phyloP scores from a whole-genome alignment of 1,140 invertebrate species.

The Nebria ingens region DNA sequence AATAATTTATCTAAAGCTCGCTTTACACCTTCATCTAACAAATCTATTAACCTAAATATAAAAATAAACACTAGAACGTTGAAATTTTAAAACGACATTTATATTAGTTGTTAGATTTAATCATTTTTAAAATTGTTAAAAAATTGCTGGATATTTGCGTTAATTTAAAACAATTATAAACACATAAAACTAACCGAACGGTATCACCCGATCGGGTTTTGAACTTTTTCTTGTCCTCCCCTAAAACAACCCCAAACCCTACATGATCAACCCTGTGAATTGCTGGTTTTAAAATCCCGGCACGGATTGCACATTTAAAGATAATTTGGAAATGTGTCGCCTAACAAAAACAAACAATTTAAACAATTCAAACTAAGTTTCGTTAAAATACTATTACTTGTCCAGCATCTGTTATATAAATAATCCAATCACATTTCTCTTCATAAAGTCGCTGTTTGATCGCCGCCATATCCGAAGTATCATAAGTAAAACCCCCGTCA shows the following conservation, averaged over 20 bases:
- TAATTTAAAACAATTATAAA: background rate
- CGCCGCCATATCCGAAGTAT: conserved; percentile 95
- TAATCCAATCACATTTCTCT: conserved; percentile 81
- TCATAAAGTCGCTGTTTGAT: conserved; percentile 80
- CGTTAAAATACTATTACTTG: conserved; percentile 47
- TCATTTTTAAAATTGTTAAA: background rate
- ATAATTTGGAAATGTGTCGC: conserved; percentile 74
- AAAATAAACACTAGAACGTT: background rate
- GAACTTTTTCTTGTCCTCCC: conserved; percentile 98
- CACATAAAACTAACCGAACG: conserved; percentile 35
- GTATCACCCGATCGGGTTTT: conserved; percentile 98
- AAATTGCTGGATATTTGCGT: background rate
- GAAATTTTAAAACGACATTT: background rate
- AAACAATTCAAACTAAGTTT: conserved; percentile 8
- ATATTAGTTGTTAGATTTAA: background rate
- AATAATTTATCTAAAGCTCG: conserved; percentile 74
- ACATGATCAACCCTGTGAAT: conserved; percentile 77
- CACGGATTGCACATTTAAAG: conserved; percentile 56
- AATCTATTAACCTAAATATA: conserved; percentile 56
- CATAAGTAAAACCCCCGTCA: conserved; percentile 98
- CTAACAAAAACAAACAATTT: conserved; percentile 26
- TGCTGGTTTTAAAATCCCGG: conserved; percentile 55
- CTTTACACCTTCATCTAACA: conserved; percentile 91
- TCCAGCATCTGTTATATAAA: conserved; percentile 93
- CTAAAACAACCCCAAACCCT: conserved; percentile 92